Conservation (phyloP, 2,888 invertebrate species). For the Maniola hyperantus region DNA sequence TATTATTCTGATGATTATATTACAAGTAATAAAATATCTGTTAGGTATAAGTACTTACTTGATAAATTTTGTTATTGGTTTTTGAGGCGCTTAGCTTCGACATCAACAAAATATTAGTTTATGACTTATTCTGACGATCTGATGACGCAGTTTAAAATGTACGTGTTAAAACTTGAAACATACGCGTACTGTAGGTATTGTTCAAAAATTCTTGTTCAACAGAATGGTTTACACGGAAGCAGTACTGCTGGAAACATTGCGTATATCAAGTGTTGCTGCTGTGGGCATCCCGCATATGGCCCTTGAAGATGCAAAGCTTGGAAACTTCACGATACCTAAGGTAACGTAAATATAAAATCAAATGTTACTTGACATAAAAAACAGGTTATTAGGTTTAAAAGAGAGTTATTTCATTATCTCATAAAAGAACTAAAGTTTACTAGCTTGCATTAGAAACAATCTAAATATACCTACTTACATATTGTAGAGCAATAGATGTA, state of each 20-base stretch:
- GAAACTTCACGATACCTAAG: conserved; percentile 89
- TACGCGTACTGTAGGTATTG: neutral
- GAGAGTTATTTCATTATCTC: too few species aligned
- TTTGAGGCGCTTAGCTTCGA: conserved; percentile 1
- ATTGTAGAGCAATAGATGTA: too few species aligned
- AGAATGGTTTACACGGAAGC: conserved; percentile 92
- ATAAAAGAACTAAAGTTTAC: too few species aligned
- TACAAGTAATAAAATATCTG: too few species aligned
- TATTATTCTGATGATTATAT: neutral
- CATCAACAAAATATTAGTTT: neutral
- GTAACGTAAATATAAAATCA: conserved; percentile 61
- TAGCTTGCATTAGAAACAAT: too few species aligned
- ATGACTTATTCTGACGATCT: neutral
- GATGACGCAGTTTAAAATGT: neutral
- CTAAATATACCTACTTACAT: too few species aligned
- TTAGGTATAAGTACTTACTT: too few species aligned
- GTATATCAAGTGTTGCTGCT: conserved; percentile 89
- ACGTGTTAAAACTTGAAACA: neutral
- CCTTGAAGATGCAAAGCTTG: conserved; percentile 85
- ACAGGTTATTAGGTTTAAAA: too few species aligned
- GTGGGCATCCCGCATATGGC: conserved; percentile 92
- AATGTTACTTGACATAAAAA: neutral
- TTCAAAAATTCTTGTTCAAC: conserved; percentile 8
- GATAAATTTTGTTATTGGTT: neutral
- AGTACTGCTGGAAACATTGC: conserved; percentile 87